These are phyloP conservation scores for Osmerus mordax DNA, from an alignment of 2,113 vertebrate species.

Conservation along the genomic window DNA sequence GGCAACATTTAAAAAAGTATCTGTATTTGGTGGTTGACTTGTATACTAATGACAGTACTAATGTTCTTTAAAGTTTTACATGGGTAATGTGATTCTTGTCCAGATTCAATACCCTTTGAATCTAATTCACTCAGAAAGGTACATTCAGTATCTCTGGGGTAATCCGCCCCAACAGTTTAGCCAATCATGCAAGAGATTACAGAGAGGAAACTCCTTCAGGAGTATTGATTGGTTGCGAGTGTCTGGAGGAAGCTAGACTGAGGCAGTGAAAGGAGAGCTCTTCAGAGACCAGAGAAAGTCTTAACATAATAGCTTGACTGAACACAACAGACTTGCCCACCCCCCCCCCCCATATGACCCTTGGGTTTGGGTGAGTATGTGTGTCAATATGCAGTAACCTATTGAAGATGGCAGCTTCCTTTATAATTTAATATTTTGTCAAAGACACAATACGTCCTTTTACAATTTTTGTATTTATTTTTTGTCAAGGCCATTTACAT, in stretches of 20 bases:
- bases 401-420: not conserved
- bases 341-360: not conserved
- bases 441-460: too few species aligned
- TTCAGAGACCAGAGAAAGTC: too few species aligned
- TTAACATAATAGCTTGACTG: not conserved
- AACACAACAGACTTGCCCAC: not conserved
- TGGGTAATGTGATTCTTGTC: too few species aligned
- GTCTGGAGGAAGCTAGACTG: conserved; percentile 1
- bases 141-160: not conserved
- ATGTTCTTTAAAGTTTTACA: too few species aligned
- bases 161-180: not conserved
- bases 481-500: too few species aligned
- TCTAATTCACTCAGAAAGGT: not conserved
- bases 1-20: too few species aligned
- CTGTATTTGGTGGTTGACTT: too few species aligned
- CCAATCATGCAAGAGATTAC: conserved; percentile 5
- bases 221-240: conserved; percentile 2
- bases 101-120: not conserved
- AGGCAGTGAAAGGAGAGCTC: not conserved
- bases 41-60: too few species aligned
- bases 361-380: not conserved
- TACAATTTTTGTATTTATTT: too few species aligned
- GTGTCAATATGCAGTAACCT: not conserved
- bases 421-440: too few species aligned
- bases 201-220: not conserved